Evolutionary conservation across 2,888 invertebrate species (phyloP).

Genomic region (Drosophila pegasa): DNA sequence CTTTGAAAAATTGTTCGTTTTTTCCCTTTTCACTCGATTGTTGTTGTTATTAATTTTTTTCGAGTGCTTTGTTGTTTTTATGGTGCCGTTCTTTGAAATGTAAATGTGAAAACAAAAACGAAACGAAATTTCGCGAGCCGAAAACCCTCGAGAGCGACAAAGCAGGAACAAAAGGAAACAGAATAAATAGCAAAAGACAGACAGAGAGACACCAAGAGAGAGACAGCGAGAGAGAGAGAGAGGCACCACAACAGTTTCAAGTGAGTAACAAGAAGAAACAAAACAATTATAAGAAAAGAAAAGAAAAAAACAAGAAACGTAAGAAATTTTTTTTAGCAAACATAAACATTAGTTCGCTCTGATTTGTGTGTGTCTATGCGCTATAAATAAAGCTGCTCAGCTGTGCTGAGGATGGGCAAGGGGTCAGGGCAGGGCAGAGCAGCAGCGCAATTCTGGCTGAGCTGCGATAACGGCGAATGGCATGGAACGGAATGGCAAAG

Average conservation of each 20-base stretch:
- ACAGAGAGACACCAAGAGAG: background rate
- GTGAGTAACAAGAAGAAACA: conserved; percentile 31
- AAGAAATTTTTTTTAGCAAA: conserved; percentile 28
- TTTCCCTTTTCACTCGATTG: conserved; percentile 23
- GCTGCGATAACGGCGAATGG: conserved; percentile 11
- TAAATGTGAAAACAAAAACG: conserved; percentile 24
- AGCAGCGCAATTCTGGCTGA: background rate
- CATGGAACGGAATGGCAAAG: conserved; percentile 1
- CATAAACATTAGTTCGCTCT: conserved; percentile 31
- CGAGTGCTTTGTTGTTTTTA: conserved; percentile 24
- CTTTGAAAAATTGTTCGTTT: conserved; percentile 32
- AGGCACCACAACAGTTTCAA: conserved; percentile 25
- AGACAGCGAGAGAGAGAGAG: background rate
- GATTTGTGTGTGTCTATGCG: conserved; percentile 23
- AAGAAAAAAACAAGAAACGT: conserved; percentile 6
- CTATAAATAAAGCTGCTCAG: conserved; percentile 37
- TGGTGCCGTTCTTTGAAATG: conserved; percentile 26
- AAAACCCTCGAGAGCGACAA: conserved; percentile 11
- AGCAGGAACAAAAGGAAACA: conserved; percentile 6
- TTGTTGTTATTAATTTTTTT: conserved; percentile 45
- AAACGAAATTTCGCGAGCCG: conserved; percentile 12
- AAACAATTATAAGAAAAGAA: background rate
- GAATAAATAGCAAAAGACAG: conserved; percentile 11
- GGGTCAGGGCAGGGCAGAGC: conserved; percentile 19
- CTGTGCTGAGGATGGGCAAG: background rate